These are phyloP conservation scores for Encarsia formosa DNA, from an alignment of 2,888 invertebrate genomes.

Conservation along the genomic window DNA sequence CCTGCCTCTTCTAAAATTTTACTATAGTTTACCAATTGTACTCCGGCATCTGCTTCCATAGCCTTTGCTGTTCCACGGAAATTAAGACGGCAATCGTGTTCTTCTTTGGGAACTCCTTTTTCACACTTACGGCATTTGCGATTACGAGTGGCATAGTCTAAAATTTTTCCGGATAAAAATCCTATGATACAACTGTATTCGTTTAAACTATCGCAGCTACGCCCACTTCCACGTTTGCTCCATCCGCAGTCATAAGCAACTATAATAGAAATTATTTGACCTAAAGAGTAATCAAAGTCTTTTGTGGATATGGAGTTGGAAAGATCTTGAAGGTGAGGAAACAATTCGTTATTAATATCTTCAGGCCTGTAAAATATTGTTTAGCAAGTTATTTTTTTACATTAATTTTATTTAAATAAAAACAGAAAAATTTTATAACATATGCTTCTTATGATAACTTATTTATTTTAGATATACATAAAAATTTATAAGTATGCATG, in stretches of 20 bases:
- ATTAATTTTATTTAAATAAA: no score
- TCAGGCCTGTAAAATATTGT: no score
- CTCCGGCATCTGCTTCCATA: conserved; percentile 1
- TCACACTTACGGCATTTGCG: not conserved
- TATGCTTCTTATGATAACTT: no score
- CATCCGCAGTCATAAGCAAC: conserved; percentile 4
- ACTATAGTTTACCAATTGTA: not conserved
- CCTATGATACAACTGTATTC: not conserved
- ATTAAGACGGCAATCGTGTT: not conserved
- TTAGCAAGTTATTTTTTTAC: no score
- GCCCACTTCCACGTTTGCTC: not conserved
- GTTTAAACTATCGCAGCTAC: conserved; percentile 3
- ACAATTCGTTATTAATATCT: not conserved
- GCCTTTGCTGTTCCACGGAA: not conserved
- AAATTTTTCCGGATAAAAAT: not conserved
- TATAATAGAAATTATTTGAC: no score
- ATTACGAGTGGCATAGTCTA: not conserved
- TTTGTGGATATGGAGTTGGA: no score
- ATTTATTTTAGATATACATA: no score
- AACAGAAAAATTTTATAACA: no score
- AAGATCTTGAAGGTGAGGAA: no score
- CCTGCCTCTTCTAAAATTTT: not conserved
- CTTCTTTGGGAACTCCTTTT: not conserved
- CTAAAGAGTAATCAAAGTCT: no score
- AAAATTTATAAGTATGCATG: no score